Base-by-base conservation (phyloP, 2,888 invertebrate genomes). In the Ophioninae sp. region DNA sequence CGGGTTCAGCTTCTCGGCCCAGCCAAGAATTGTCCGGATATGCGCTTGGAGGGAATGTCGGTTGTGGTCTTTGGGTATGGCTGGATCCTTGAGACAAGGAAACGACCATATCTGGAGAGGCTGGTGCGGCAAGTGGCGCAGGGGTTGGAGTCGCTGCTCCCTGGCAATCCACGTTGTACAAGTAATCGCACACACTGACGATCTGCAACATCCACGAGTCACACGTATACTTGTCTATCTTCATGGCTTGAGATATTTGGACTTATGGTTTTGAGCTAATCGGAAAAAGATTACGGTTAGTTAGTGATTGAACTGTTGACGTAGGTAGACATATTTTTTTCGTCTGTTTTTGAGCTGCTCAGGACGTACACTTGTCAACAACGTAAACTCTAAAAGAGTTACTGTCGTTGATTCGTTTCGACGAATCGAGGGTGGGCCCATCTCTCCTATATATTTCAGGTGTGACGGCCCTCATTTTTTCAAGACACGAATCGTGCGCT, bases 101-200 rank as follows among this genome's bases (percentile, higher is more conserved):
- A n/a, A 21, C 13, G 3, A 56, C 57, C 10, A 56, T 50, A 7
- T 23, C 75, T 0, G 67, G 70, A 50, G 82, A 50, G 59, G 82
- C 79, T 6, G 75, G 81, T n/a, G 23, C 37, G 0, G 87, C 67
- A 77, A 89, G 80, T 56, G 88, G 78, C 86, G 87, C 69, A 0
- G 91, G 90, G 39, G 76, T 78, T 0, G 92, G 88, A 13, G 90
- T 90, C 7, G 89, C 88, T 41, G 90, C 88, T 8, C 93, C 93
- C 85, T 91, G 92, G 87, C 96, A 96, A 88, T 95, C 94, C 0
- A 96, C 95, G 77, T 94, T 93, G 67, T 94, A 92, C 0, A 94
- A 93, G 87, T 95, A 96, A 89, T 96, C 96, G 86, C 96, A 96
- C 21, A 96, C 94, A 44, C 95, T 95, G 6, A 95, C 91, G 72